Evolutionary conservation across 2,888 invertebrate species (phyloP).

Genomic region (Agrypnus murinus): DNA sequence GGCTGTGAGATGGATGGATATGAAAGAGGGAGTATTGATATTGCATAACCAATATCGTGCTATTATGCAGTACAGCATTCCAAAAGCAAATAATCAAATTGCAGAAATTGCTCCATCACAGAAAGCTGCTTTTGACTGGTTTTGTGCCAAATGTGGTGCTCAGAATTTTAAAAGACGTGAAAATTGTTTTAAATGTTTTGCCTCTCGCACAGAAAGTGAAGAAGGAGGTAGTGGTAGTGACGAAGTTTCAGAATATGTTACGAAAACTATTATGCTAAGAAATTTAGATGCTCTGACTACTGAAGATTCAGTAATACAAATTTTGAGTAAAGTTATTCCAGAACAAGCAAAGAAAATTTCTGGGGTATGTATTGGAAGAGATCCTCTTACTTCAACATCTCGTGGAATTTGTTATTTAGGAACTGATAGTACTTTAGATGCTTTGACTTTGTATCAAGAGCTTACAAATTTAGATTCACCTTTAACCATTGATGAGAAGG

Average conservation of each 20-base stretch:
- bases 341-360: slow-evolving; percentile 84
- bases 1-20: slow-evolving; percentile 93
- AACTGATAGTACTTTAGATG: slow-evolving; percentile 87
- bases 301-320: slow-evolving; percentile 93
- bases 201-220: slow-evolving; percentile 90
- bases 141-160: slow-evolving; percentile 89
- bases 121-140: slow-evolving; percentile 78
- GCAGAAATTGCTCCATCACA: slow-evolving; percentile 71
- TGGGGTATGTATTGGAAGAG: slow-evolving; percentile 89
- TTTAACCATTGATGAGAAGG: slow-evolving; percentile 72
- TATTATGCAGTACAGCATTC: slow-evolving; percentile 84
- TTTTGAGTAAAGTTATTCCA: slow-evolving; percentile 83
- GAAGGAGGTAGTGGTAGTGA: slow-evolving; percentile 88
- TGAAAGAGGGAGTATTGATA: slow-evolving; percentile 86
- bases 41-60: slow-evolving; percentile 83
- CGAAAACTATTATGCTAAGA: slow-evolving; percentile 88
- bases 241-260: slow-evolving; percentile 87
- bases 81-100: slow-evolving; percentile 73
- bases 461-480: slow-evolving; percentile 74
- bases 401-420: slow-evolving; percentile 87
- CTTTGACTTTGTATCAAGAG: slow-evolving; percentile 84
- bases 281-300: slow-evolving; percentile 94
- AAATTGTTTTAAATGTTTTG: slow-evolving; percentile 94
- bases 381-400: slow-evolving; percentile 88
- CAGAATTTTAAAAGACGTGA: slow-evolving; percentile 97